Percentiles rank a stretch among this genome's conserved stretches.
phyloP scores from a whole-genome alignment of 2,113 vertebrate species.

The Clarias batrachus region DNA sequence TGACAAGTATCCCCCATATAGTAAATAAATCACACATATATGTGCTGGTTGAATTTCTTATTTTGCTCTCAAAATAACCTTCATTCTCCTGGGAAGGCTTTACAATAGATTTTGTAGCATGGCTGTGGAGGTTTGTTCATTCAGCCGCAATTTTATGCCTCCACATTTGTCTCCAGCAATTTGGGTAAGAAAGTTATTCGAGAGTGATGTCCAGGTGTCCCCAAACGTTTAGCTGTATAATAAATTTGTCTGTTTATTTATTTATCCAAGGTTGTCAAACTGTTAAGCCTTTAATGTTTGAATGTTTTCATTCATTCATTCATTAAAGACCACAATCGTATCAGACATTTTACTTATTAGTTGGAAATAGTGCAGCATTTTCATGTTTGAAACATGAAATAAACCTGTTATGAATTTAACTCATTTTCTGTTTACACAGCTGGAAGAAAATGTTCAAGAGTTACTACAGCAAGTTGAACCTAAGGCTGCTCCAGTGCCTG shows the following conservation, averaged over 20 bases:
- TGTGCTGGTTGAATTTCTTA: not conserved
- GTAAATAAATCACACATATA: not conserved
- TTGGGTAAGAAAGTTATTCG: not conserved
- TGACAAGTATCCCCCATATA: no score
- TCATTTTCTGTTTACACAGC: slow-evolving; percentile 62
- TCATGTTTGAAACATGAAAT: not conserved
- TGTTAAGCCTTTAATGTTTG: not conserved
- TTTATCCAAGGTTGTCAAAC: not conserved
- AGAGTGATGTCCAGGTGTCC: not conserved
- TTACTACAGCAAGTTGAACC: slow-evolving; percentile 77
- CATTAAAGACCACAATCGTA: no score
- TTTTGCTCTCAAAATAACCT: not conserved
- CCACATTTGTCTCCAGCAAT: not conserved
- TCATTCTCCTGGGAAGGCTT: not conserved
- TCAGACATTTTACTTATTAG: not conserved
- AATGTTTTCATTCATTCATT: not conserved
- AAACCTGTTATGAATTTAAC: not conserved
- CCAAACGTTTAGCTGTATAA: not conserved
- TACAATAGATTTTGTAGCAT: not conserved
- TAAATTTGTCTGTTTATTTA: not conserved
- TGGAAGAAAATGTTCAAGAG: slow-evolving; percentile 81
- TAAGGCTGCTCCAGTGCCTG: slow-evolving; percentile 55
- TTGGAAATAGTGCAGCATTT: not conserved
- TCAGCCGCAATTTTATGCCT: not conserved
- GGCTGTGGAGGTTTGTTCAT: not conserved